Evolutionary conservation across 2,888 invertebrate genomes (phyloP).

Genomic region (Tiliacea aurago): DNA sequence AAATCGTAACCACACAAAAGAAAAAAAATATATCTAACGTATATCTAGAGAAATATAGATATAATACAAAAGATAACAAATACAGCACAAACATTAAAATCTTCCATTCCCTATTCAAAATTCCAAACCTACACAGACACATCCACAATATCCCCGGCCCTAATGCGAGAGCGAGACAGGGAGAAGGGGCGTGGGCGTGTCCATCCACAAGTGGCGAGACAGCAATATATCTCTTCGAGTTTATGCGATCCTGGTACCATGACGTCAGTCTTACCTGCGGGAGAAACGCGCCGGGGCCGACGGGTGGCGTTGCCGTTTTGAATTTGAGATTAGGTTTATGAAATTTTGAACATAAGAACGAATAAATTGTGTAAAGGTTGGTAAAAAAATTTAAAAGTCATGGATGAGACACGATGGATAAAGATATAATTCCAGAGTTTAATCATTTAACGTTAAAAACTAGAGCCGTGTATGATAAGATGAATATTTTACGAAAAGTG

Average conservation of each 20-base stretch:
- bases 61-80: slow-evolving; percentile 1
- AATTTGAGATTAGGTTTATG: slow-evolving; percentile 20
- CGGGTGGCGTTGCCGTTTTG: slow-evolving; percentile 49
- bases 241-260: slow-evolving; percentile 81
- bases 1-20: neutral
- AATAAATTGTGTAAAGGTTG: neutral
- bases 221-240: slow-evolving; percentile 54
- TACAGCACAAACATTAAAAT: slow-evolving; percentile 33
- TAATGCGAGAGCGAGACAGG: slow-evolving; percentile 60
- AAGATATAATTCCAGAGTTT: neutral
- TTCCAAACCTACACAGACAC: slow-evolving; percentile 46
- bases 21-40: neutral
- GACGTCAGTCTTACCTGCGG: slow-evolving; percentile 78
- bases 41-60: neutral
- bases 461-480: neutral
- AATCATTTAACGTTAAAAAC: neutral
- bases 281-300: slow-evolving; percentile 63
- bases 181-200: slow-evolving; percentile 83
- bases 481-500: neutral
- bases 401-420: neutral
- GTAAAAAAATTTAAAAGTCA: neutral
- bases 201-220: slow-evolving; percentile 69
- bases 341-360: neutral
- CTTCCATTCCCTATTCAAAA: slow-evolving; percentile 57
- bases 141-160: slow-evolving; percentile 47